Conservation (phyloP, 2,113 vertebrate genomes). For the Gobio gobio region DNA sequence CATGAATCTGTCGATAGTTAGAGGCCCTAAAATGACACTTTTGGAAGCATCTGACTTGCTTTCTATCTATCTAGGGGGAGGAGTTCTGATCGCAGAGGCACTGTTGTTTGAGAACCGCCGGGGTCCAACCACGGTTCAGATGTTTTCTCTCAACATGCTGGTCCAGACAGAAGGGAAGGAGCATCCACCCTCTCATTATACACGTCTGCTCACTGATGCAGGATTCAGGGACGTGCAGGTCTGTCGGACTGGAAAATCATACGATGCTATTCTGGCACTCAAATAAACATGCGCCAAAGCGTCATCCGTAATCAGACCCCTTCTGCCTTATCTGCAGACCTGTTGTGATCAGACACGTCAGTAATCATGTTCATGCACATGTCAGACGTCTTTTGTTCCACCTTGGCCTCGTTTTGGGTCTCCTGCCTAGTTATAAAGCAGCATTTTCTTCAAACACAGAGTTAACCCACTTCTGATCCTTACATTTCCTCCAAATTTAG, state of each 20-base stretch:
- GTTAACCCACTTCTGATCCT: not conserved
- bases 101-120: slow-evolving; percentile 73
- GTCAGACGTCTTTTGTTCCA: not conserved
- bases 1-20: not conserved
- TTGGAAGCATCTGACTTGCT: not conserved
- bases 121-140: slow-evolving; percentile 73
- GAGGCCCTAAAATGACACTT: not conserved
- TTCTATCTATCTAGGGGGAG: slow-evolving; percentile 65
- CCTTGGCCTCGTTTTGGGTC: not conserved
- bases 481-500: not conserved
- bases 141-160: slow-evolving; percentile 80
- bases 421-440: not conserved
- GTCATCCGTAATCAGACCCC: not conserved
- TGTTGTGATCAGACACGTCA: not conserved
- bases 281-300: slow-evolving; percentile 61
- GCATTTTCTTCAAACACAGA: not conserved
- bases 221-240: slow-evolving; percentile 73
- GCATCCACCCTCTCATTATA: slow-evolving; percentile 70
- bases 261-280: slow-evolving; percentile 74
- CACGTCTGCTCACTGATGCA: slow-evolving; percentile 58
- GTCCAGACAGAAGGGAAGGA: slow-evolving; percentile 74
- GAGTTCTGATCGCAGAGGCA: slow-evolving; percentile 75
- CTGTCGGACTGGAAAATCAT: slow-evolving; percentile 74
- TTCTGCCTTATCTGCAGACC: not conserved
- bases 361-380: not conserved